These are phyloP conservation scores for Plumapathes pennacea DNA, from an alignment of 92 coral and sea anemone genomes.

Conservation along the genomic window DNA sequence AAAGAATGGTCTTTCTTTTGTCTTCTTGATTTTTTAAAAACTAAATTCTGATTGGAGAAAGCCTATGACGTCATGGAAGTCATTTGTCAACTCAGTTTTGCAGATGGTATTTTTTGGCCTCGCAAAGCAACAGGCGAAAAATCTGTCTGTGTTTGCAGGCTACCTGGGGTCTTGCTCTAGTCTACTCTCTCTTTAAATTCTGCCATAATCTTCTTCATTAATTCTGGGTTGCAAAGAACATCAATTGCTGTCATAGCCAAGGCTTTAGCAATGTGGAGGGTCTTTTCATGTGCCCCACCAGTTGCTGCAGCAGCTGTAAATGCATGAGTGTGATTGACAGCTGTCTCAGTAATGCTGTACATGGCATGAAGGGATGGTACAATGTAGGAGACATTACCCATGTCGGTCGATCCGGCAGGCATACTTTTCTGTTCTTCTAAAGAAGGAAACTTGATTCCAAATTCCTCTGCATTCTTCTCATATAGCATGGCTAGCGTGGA, in stretches of 20 bases:
- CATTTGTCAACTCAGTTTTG: too few relatives aligned
- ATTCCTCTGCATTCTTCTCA: slow-evolving; percentile 49
- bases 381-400: slow-evolving; percentile 74
- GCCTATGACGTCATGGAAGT: too few relatives aligned
- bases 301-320: slow-evolving; percentile 61
- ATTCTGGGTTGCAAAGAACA: slow-evolving; percentile 55
- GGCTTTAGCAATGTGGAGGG: slow-evolving; percentile 69
- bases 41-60: too few relatives aligned
- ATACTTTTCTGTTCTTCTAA: slow-evolving; percentile 2
- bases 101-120: too few relatives aligned
- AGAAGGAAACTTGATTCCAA: slow-evolving; percentile 44
- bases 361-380: slow-evolving; percentile 59
- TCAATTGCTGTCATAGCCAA: slow-evolving; percentile 82
- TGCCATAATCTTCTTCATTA: slow-evolving; percentile 35
- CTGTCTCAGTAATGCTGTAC: slow-evolving; percentile 51
- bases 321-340: slow-evolving; percentile 64
- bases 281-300: slow-evolving; percentile 55
- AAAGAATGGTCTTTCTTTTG: too few relatives aligned
- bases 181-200: slow-evolving; percentile 39
- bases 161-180: too few relatives aligned
- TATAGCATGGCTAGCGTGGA: slow-evolving; percentile 58
- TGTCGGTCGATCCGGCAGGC: slow-evolving; percentile 86
- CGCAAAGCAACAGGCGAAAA: too few relatives aligned
- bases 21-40: too few relatives aligned
- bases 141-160: too few relatives aligned